Conservation (phyloP, 2,888 invertebrate species). For the Agonum fuliginosum region DNA sequence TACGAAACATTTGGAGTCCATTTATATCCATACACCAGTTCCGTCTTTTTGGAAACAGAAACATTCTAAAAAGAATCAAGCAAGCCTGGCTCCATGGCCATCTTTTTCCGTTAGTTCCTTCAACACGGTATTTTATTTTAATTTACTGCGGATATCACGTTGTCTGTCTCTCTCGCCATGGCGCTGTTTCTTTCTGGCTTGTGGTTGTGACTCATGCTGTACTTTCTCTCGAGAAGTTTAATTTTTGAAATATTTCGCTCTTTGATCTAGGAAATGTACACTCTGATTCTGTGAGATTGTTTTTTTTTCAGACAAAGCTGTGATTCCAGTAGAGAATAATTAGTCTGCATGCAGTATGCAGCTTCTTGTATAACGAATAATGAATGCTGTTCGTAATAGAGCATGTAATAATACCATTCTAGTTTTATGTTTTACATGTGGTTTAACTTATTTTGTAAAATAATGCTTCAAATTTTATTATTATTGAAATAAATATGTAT, state of each 20-base stretch:
- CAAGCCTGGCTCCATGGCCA: not conserved
- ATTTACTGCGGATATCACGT: conserved; percentile 36
- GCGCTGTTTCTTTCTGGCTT: not conserved
- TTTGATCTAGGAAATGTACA: conserved; percentile 31
- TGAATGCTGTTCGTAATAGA: conserved; percentile 28
- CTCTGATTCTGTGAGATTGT: too few species aligned
- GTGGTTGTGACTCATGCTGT: conserved; percentile 27
- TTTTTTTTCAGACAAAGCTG: too few species aligned
- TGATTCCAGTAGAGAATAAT: too few species aligned
- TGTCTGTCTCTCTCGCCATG: not conserved
- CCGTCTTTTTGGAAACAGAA: conserved; percentile 31
- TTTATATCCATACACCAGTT: conserved; percentile 37
- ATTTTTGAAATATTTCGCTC: conserved; percentile 28
- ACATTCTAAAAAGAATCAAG: conserved; percentile 34
- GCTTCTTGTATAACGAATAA: conserved; percentile 12
- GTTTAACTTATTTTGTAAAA: too few species aligned
- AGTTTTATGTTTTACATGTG: too few species aligned
- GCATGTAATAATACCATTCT: conserved; percentile 22
- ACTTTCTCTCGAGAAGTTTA: conserved; percentile 33
- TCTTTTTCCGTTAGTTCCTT: conserved; percentile 38
- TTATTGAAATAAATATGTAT: too few species aligned
- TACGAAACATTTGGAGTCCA: conserved; percentile 30
- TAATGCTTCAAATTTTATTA: too few species aligned
- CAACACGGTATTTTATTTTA: conserved; percentile 46
- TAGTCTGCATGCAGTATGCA: conserved; percentile 4